Percentiles rank a stretch among this genome's conserved stretches.
phyloP scores from a whole-genome alignment of 2,113 vertebrate genomes.

The Hydrochoerus hydrochaeris region DNA sequence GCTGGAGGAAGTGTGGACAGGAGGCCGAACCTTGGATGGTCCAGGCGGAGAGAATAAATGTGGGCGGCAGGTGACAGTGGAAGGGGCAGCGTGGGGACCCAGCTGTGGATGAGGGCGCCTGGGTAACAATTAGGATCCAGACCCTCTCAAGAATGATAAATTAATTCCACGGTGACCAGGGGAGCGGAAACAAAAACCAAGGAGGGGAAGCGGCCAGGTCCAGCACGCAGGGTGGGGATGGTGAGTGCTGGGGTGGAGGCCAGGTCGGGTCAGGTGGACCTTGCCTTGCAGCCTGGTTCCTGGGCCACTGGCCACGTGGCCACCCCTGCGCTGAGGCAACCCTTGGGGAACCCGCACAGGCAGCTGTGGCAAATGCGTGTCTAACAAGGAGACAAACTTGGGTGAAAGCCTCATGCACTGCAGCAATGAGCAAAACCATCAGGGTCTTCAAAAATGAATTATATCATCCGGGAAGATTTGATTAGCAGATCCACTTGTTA shows the following conservation, averaged over 20 bases:
- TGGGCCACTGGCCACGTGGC: background rate
- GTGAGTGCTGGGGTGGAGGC: background rate
- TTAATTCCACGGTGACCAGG: background rate
- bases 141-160: background rate
- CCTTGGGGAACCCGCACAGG: background rate
- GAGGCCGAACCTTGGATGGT: background rate
- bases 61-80: background rate
- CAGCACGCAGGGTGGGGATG: background rate
- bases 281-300: background rate
- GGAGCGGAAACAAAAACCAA: background rate
- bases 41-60: background rate
- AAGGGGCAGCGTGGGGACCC: no score
- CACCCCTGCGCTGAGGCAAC: fast-evolving
- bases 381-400: background rate
- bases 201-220: no score
- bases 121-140: background rate
- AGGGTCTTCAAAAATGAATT: slow-evolving; percentile 12
- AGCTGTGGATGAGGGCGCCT: background rate
- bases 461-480: background rate
- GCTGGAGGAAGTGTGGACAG: background rate
- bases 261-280: background rate
- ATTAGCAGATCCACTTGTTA: background rate
- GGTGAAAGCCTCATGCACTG: background rate
- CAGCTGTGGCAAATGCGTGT: background rate
- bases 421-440: background rate